Evolutionary conservation across 2,888 invertebrate genomes (phyloP), one percentile per base, ranked within the genome.

Genomic region (Hydropsyche betteni): DNA sequence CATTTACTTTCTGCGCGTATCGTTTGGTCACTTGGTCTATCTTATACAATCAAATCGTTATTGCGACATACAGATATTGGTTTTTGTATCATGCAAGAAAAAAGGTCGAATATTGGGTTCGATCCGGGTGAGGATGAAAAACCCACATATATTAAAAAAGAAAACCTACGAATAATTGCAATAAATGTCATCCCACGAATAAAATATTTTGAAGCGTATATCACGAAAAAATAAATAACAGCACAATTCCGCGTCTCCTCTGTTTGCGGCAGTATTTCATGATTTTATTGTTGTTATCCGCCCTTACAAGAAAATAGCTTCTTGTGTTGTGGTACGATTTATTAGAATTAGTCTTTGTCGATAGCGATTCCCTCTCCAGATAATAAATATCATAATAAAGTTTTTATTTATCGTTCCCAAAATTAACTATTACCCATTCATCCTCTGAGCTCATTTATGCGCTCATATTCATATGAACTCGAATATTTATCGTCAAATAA

Each of bases 21-120:
- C 70, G 78, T 50, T 72, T 72, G 77, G 71, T 75, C 77, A 77
- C 75, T 74, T 74, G 61, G 52, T 70, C 55, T 53, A 68, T 71
- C 69, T 68, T 73, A 76, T 71, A 75, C 75, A 75, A 75, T 75
- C 68, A 68, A 71, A 64, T 58, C 55, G 71, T 68, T 75, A 75
- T 68, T 61, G 14, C 51, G 50, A 33, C 33, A 44, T 36, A 61
- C 74, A 44, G 38, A 68, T 68, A 61, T 74, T 38, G 64, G 68
- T 74, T 52, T 64, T 64, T 74, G 51, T 50, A 14, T 68, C 33
- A 44, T 50, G 44, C 44, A 10, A 10, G 10, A 64, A 69, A 74
- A 74, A 74, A 33, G 74, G 74, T 74, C 74, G 74, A 51, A 73
- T 64, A 73, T 51, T 73, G 73, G 68, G 44, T 61, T 44, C 68